Percentiles rank a stretch among this genome's conserved stretches.
Conservation (phyloP, 2,888 invertebrate genomes). For the Caenorhabditis sp. region DNA sequence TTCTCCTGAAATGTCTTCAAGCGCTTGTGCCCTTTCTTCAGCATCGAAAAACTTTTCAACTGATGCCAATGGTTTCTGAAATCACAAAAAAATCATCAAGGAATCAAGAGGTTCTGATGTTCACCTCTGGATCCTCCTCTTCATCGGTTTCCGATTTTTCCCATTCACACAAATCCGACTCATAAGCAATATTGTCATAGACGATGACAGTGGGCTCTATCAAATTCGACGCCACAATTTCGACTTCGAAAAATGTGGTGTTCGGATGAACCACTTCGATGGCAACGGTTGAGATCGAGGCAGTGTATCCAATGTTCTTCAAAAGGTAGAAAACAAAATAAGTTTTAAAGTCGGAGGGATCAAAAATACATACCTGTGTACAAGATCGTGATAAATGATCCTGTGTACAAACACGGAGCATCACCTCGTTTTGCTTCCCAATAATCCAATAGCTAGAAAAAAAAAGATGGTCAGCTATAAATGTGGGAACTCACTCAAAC, state of each 20-base stretch:
- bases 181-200: slow-evolving; percentile 58
- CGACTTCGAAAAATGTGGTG: slow-evolving; percentile 51
- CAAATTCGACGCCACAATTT: slow-evolving; percentile 57
- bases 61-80: too few relatives aligned
- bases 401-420: slow-evolving; percentile 61
- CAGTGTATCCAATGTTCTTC: slow-evolving; percentile 54
- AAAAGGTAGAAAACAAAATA: too few relatives aligned
- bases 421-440: slow-evolving; percentile 39
- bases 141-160: slow-evolving; percentile 8
- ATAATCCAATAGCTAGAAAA: slow-evolving; percentile 61
- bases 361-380: slow-evolving; percentile 55
- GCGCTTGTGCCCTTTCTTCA: slow-evolving; percentile 12
- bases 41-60: slow-evolving; percentile 35
- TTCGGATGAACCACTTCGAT: slow-evolving; percentile 63
- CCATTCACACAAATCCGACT: slow-evolving; percentile 51
- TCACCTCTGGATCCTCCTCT: too few relatives aligned
- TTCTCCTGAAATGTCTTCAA: slow-evolving; percentile 4
- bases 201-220: slow-evolving; percentile 52
- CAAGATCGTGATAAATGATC: slow-evolving; percentile 53
- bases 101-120: too few relatives aligned
- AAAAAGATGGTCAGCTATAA: too few relatives aligned
- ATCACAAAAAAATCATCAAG: too few relatives aligned
- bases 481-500: slow-evolving; percentile 43
- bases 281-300: slow-evolving; percentile 39
- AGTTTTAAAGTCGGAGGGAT: too few relatives aligned